phyloP scores from a whole-genome alignment of 2,888 invertebrate species.

The Dexiosoma caninum region DNA sequence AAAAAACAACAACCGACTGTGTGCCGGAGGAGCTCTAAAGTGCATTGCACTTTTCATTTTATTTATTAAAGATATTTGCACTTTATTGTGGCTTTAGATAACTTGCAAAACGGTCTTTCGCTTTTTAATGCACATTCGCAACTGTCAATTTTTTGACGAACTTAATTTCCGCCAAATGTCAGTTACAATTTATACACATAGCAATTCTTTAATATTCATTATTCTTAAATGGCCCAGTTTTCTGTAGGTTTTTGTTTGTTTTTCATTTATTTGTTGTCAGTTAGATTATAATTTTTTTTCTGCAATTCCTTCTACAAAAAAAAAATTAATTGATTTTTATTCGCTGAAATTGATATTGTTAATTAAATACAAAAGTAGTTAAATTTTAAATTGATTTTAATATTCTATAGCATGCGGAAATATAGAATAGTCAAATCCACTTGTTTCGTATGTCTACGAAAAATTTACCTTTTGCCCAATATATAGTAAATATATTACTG shows the following conservation, averaged over 20 bases:
- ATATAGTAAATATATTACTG: no score
- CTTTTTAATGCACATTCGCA: no score
- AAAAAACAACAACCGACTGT: no score
- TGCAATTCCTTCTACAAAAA: not conserved
- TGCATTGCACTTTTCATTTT: no score
- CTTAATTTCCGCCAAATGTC: conserved; percentile 69
- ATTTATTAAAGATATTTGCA: no score
- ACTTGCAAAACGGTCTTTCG: no score
- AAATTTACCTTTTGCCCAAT: no score
- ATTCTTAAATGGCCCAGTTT: not conserved
- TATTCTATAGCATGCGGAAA: not conserved
- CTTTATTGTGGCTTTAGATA: no score
- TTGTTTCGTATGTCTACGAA: no score
- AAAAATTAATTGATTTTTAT: not conserved
- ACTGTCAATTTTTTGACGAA: conserved; percentile 67
- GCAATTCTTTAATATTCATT: not conserved
- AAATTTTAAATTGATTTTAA: not conserved
- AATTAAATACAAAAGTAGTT: conserved; percentile 1
- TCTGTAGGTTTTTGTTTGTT: not conserved
- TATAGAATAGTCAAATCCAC: not conserved
- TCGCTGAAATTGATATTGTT: not conserved
- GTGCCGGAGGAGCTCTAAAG: no score
- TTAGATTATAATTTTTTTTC: not conserved
- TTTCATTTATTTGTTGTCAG: not conserved
- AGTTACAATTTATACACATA: not conserved